Evolutionary conservation across 2,888 invertebrate genomes (phyloP), one percentile per base, ranked within the genome.

Genomic region (Drosophila leonis): DNA sequence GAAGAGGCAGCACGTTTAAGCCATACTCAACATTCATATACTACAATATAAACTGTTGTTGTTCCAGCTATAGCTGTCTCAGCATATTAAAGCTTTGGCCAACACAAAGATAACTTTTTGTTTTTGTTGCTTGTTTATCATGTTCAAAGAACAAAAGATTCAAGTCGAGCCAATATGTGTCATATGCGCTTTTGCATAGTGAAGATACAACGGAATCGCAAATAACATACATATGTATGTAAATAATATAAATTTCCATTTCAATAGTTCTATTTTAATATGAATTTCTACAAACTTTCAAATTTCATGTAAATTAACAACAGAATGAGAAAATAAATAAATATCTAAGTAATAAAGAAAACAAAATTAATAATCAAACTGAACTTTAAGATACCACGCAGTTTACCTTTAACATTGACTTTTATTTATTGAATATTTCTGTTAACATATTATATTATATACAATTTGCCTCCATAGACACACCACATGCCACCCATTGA

Each of bases 271-370:
- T 35, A 15, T 20, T 15, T 4, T 39, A n/a, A n/a, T n/a, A 4
- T 13, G 15, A 24, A 64, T 48, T 48, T 48, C 10, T 10, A 48
- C n/a, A 29, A 79, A 59, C 76, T 80, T 85, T 81, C 65, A 15
- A 80, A 74, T 61, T 8, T 37, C 8, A 80, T 80, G 70, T 55
- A 68, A 82, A 71, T 85, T 51, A 52, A 42, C 15, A 13, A 52
- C 31, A 12, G 46, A 59, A 49, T 33, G 35, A 46, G 33, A 37
- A 12, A 44, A 49, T 49, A 48, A 24, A 18, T 39, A 15, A 44
- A 15, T 18, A 1, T 7, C 2, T 12, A 15, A n/a, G n/a, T 35
- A 55, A 48, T 48, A 46, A 41, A 46, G 37, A 29, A 44, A 39
- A 39, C 33, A 20, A 51, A 24, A 3, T 2, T 24, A 24, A 24